A percentile compares a stretch with the other conserved stretches of the same genome.
Evolutionary conservation across 2,113 vertebrate genomes (phyloP).

Genomic region (Fregata magnificens): DNA sequence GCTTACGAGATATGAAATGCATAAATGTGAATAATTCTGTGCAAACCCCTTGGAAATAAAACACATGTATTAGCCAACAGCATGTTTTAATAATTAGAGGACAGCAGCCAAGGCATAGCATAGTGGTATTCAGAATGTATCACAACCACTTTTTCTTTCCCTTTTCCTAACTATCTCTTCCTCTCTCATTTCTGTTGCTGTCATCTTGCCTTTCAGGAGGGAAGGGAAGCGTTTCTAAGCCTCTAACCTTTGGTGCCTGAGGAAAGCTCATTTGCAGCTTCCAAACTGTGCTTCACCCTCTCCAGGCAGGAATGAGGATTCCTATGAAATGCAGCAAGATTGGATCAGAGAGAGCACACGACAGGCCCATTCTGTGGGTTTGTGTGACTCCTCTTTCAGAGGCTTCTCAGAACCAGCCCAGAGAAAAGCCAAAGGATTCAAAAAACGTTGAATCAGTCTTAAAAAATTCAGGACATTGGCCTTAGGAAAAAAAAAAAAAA

Average conservation of each 20-base stretch:
- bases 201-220: background rate
- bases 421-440: background rate
- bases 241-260: background rate
- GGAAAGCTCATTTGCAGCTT: background rate
- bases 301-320: background rate
- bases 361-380: background rate
- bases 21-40: constrained; percentile 16
- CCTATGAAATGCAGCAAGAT: background rate
- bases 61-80: background rate
- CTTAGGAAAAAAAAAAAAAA: background rate
- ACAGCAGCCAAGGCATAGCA: constrained; percentile 18
- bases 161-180: background rate
- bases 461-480: background rate
- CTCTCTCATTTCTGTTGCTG: background rate
- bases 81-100: constrained; percentile 41
- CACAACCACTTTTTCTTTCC: background rate
- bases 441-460: background rate
- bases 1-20: background rate
- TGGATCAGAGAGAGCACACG: background rate
- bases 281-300: background rate
- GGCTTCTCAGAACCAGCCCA: background rate
- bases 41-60: background rate
- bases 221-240: background rate
- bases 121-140: background rate
- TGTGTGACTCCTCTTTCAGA: background rate